Conservation (phyloP, 2,113 vertebrate genomes). For the Rhinogobius similis region DNA sequence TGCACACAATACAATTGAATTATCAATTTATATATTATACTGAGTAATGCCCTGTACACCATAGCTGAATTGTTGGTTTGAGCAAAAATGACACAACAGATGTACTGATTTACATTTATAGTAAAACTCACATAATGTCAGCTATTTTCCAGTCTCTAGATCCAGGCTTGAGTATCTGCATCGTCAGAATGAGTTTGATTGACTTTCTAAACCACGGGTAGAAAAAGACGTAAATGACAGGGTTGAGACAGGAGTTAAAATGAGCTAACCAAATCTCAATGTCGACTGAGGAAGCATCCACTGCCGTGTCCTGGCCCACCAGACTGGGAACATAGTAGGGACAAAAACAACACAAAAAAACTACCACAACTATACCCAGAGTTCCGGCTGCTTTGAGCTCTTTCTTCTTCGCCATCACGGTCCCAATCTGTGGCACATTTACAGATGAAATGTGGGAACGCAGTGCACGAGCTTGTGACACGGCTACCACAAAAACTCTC, state of each 20-base stretch:
- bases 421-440: not conserved
- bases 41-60: too few species aligned
- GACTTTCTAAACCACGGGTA: slow-evolving; percentile 11
- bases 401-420: slow-evolving; percentile 7
- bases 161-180: slow-evolving; percentile 4
- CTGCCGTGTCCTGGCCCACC: slow-evolving; percentile 26
- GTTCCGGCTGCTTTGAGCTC: slow-evolving; percentile 54
- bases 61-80: too few species aligned
- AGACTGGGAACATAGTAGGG: slow-evolving; percentile 42
- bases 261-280: not conserved
- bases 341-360: slow-evolving; percentile 48
- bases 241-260: slow-evolving; percentile 10
- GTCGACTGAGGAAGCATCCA: not conserved
- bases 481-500: slow-evolving; percentile 39
- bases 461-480: slow-evolving; percentile 34
- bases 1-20: too few species aligned
- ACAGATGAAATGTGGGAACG: not conserved
- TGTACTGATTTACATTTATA: not conserved
- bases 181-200: slow-evolving; percentile 4
- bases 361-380: slow-evolving; percentile 40
- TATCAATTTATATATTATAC: too few species aligned
- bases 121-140: not conserved
- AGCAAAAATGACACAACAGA: too few species aligned
- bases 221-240: slow-evolving; percentile 10
- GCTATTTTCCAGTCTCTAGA: not conserved